A percentile compares a stretch with the other conserved stretches of the same genome.
Conservation (phyloP, 2,797 vertebrate genomes). For the Betta splendens region DNA sequence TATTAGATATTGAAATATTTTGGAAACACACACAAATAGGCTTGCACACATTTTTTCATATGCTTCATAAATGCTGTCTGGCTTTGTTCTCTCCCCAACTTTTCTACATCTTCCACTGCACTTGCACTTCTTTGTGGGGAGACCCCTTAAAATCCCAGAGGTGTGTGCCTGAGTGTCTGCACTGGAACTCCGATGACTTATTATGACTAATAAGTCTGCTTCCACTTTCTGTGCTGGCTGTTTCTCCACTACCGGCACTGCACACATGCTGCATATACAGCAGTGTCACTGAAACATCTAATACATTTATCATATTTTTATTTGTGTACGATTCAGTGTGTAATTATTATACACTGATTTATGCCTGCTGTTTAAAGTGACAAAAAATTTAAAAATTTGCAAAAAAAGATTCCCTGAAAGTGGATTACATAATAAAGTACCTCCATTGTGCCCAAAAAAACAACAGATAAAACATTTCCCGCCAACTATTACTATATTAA, state of each 20-base stretch:
- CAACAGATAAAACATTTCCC: too few species aligned
- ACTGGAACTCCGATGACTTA: conserved; percentile 46
- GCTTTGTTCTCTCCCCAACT: conserved; percentile 21
- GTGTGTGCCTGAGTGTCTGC: conserved; percentile 28
- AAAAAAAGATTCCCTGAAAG: conserved; percentile 18
- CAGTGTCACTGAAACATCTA: background rate
- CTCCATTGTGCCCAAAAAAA: background rate
- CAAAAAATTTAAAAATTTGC: conserved; percentile 21
- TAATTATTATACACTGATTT: too few species aligned
- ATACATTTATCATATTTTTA: too few species aligned
- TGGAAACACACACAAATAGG: too few species aligned
- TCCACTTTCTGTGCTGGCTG: conserved; percentile 29
- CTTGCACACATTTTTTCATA: background rate
- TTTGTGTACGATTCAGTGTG: too few species aligned
- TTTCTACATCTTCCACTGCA: conserved; percentile 1
- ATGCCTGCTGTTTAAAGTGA: conserved; percentile 8
- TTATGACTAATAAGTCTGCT: conserved; percentile 34
- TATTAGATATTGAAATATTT: too few species aligned
- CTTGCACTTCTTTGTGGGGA: conserved; percentile 9
- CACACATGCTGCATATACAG: conserved; percentile 1
- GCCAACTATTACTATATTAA: too few species aligned
- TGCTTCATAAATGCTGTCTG: background rate
- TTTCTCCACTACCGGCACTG: conserved; percentile 19
- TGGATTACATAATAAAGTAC: conserved; percentile 8
- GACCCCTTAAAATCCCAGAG: conserved; percentile 36